phyloP scores from a whole-genome alignment of 2,113 vertebrate genomes.

The Theristicus caerulescens region DNA sequence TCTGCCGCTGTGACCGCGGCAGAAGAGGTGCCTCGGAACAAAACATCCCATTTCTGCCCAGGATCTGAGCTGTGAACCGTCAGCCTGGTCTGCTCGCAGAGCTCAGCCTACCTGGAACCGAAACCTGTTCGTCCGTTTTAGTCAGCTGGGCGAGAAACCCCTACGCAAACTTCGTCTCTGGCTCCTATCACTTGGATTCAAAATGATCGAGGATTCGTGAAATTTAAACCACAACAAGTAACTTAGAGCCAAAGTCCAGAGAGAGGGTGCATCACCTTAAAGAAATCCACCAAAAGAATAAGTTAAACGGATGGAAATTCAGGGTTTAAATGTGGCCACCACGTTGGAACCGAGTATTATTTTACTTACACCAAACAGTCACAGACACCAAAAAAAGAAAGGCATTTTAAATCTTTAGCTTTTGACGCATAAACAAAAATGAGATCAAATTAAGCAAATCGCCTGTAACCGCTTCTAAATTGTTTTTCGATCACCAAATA shows the following conservation, averaged over 20 bases:
- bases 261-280: neutral
- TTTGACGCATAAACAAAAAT: neutral
- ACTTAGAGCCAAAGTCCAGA: neutral
- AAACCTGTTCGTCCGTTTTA: accelerated
- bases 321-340: neutral
- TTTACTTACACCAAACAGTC: neutral
- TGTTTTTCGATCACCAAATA: neutral
- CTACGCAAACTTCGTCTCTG: accelerated
- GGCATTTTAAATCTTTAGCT: neutral
- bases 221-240: neutral
- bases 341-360: neutral
- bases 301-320: neutral
- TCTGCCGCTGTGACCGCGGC: neutral
- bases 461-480: neutral
- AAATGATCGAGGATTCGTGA: neutral
- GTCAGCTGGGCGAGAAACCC: neutral
- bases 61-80: neutral
- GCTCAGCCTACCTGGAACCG: neutral
- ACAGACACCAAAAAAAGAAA: neutral
- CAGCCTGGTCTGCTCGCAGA: neutral
- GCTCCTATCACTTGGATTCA: neutral
- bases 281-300: neutral
- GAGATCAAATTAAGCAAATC: neutral
- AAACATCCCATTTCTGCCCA: accelerated
- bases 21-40: neutral